These are phyloP conservation scores for Nasonovia ribisnigri DNA, from an alignment of 2,888 invertebrate species.

Conservation along the genomic window DNA sequence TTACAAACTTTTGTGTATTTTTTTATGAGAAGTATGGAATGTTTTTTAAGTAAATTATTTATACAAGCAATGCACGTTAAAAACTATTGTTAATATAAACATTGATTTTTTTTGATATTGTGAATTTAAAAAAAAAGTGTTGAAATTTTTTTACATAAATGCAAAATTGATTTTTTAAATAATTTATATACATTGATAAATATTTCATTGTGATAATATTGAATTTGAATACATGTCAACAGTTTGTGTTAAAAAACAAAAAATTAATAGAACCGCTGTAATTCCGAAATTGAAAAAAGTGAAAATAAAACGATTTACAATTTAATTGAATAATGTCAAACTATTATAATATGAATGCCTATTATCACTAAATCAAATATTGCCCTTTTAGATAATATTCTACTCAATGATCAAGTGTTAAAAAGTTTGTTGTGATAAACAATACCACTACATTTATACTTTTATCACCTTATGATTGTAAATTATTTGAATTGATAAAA, in stretches of 20 bases:
- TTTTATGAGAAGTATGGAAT: slow-evolving; percentile 64
- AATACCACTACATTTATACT: neutral
- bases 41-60: slow-evolving; percentile 64
- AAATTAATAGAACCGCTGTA: neutral
- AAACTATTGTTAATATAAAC: slow-evolving; percentile 59
- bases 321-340: neutral
- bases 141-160: slow-evolving; percentile 23
- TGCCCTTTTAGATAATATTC: neutral
- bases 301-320: neutral
- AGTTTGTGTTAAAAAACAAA: neutral
- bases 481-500: neutral
- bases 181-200: slow-evolving; percentile 1
- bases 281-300: neutral
- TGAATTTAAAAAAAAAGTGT: slow-evolving; percentile 56
- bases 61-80: slow-evolving; percentile 64
- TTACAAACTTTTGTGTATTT: slow-evolving; percentile 64
- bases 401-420: neutral
- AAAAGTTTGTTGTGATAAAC: neutral
- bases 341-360: neutral
- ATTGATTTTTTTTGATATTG: slow-evolving; percentile 50
- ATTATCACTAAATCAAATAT: neutral
- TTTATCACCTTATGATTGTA: neutral
- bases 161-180: slow-evolving; percentile 36
- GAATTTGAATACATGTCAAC: neutral
- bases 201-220: slow-evolving; percentile 19